These are phyloP conservation scores for Isoperla grammatica DNA, from an alignment of 2,888 invertebrate species.

Conservation along the genomic window DNA sequence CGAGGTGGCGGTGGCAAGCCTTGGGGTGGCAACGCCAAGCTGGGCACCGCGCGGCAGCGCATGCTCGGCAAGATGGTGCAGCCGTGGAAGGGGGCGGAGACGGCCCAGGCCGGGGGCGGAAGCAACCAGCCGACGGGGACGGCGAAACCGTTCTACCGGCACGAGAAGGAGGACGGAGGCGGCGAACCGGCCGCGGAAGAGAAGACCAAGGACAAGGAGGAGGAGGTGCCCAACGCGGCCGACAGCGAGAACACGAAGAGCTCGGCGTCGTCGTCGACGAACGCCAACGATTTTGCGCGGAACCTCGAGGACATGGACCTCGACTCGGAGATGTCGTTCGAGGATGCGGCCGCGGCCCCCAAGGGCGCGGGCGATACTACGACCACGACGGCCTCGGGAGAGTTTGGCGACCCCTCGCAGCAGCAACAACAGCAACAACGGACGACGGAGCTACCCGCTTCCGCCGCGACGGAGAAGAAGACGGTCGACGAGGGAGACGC, in stretches of 20 bases:
- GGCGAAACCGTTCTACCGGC: constrained; percentile 24
- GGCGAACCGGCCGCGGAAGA: neutral
- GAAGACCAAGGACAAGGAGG: no score
- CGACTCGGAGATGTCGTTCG: constrained; percentile 6
- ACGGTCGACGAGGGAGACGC: neutral
- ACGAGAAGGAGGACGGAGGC: neutral
- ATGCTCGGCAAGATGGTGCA: constrained; percentile 7
- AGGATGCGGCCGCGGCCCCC: neutral
- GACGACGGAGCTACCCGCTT: no score
- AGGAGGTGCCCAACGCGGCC: no score
- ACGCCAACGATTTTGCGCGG: no score
- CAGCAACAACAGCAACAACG: no score
- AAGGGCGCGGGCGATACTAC: neutral
- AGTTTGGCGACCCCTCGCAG: no score
- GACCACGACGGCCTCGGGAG: no score
- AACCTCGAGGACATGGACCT: neutral
- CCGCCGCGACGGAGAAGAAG: neutral
- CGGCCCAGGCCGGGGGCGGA: no score
- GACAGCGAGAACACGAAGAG: neutral
- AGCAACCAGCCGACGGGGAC: constrained; percentile 12
- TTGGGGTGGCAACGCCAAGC: neutral
- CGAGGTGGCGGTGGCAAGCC: neutral
- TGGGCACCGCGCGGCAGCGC: neutral
- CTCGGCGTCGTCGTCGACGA: no score
- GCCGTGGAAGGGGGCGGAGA: neutral